Evolutionary conservation across 2,888 invertebrate species (phyloP).

Genomic region (Drosophila histrio): DNA sequence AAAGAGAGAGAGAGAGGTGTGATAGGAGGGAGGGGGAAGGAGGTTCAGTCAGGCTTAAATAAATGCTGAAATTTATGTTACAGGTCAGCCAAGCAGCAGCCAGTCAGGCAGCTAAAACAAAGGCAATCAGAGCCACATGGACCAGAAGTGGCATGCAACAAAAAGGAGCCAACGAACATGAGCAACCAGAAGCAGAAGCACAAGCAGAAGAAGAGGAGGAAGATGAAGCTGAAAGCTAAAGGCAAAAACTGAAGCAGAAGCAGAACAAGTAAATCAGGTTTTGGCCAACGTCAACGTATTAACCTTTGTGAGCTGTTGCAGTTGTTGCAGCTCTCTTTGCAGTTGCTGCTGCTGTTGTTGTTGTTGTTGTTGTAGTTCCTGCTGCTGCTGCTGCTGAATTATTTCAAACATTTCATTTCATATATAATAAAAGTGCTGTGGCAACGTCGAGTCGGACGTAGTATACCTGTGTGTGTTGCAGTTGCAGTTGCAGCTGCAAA

Average conservation of each 20-base stretch:
- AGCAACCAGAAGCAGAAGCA: slow-evolving; percentile 29
- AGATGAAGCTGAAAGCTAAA: slow-evolving; percentile 14
- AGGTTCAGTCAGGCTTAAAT: slow-evolving; percentile 27
- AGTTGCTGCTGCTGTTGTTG: slow-evolving; percentile 19
- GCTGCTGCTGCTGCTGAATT: slow-evolving; percentile 52
- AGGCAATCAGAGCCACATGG: slow-evolving; percentile 50
- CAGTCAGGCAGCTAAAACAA: slow-evolving; percentile 53
- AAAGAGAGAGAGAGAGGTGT: neutral
- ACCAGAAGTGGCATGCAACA: slow-evolving; percentile 45
- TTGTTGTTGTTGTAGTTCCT: slow-evolving; percentile 17
- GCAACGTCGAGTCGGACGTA: neutral
- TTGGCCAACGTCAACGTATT: slow-evolving; percentile 66
- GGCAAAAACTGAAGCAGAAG: slow-evolving; percentile 21
- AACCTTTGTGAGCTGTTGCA: slow-evolving; percentile 57
- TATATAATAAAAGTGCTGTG: slow-evolving; percentile 44
- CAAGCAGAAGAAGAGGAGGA: neutral
- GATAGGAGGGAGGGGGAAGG: neutral
- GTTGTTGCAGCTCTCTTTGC: slow-evolving; percentile 2
- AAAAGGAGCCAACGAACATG: slow-evolving; percentile 6
- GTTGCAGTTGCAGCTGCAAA: slow-evolving; percentile 16
- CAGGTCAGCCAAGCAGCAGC: slow-evolving; percentile 30
- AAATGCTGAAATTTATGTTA: slow-evolving; percentile 38
- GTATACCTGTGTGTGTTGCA: slow-evolving; percentile 10
- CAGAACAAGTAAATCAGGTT: slow-evolving; percentile 76
- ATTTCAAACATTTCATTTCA: slow-evolving; percentile 71